Evolutionary conservation across 2,797 vertebrate genomes (phyloP), one percentile per base, ranked within the genome.

Genomic region (Phoebastria nigripes): DNA sequence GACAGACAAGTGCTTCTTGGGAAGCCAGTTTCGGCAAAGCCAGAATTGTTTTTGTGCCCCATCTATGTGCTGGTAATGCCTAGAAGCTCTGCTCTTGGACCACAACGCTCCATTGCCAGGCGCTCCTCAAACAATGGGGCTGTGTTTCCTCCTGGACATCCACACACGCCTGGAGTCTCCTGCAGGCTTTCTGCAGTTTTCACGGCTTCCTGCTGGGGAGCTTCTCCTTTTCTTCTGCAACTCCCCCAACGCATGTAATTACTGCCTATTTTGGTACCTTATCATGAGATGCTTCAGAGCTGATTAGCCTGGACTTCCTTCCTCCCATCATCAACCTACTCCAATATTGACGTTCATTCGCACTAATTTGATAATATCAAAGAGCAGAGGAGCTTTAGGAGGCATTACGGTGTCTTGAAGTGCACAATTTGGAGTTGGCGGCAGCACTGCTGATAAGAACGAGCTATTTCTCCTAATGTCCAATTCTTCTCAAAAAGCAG

Each of bases 301-400:
- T 66, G 85, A 95, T 95, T 81, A 96, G 77, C 80, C 62, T 28
- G 71, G 74, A 66, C 89, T 96, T 94, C 93, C 94, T 97, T 96
- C 92, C 92, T 84, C 92, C 72, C 80, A 33, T 90, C 91, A 67
- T 20, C 77, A 61, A 28, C 52, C 88, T 56, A 24, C 71, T 79
- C 86, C 72, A 72, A 59, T 65, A 85, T 47, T n/a, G 81, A 77
- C 21, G 28, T 85, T 62, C n/a, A 28, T 28, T 55, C 1, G 28
- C 6, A 1, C 49, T 74, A 54, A 88, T 72, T 56, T 5, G 80
- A 96, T 94, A 31, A 14, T 31, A 74, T 78, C 90, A 49, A 26
- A 70, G 74, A 86, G 55, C 73, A 61, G 88, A 65, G 80, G 61
- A 95, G 77, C 70, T 76, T 44, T 9, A 70, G 61, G 89, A 84